These are phyloP conservation scores for Neodiprion virginianus DNA, from an alignment of 1,140 invertebrate genomes.

Conservation along the genomic window DNA sequence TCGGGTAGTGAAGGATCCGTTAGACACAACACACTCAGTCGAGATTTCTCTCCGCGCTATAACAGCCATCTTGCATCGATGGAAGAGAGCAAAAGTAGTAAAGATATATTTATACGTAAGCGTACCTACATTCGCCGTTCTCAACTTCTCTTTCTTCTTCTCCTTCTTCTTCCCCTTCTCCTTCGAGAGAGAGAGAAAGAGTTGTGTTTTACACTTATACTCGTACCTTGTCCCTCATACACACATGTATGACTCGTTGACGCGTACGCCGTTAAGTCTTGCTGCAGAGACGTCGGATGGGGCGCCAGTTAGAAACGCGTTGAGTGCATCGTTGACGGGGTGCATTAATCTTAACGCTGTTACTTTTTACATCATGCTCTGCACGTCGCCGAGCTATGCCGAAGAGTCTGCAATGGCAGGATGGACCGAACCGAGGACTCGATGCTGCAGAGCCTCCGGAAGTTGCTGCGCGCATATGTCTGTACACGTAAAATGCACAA, in stretches of 20 bases:
- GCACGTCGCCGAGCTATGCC: no score
- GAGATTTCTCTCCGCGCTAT: background rate
- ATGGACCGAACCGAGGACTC: no score
- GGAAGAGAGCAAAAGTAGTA: background rate
- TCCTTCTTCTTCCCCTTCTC: background rate
- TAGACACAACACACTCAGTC: slow-evolving; percentile 1
- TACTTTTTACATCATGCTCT: background rate
- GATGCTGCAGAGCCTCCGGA: no score
- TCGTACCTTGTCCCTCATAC: no score
- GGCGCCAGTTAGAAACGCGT: background rate
- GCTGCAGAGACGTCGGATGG: no score
- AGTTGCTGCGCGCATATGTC: no score
- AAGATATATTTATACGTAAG: background rate
- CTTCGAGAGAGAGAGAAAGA: background rate
- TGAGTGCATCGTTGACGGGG: background rate
- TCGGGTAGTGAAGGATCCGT: background rate
- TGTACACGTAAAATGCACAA: no score
- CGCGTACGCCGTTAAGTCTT: no score
- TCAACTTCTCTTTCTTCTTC: background rate
- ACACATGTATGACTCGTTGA: no score
- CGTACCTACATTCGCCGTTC: background rate
- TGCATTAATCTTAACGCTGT: background rate
- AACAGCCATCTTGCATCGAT: background rate
- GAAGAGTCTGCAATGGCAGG: no score
- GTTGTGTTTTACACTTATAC: no score